Evolutionary conservation across 1,140 invertebrate genomes (phyloP).

Genomic region (Leguminivora glycinivorella): DNA sequence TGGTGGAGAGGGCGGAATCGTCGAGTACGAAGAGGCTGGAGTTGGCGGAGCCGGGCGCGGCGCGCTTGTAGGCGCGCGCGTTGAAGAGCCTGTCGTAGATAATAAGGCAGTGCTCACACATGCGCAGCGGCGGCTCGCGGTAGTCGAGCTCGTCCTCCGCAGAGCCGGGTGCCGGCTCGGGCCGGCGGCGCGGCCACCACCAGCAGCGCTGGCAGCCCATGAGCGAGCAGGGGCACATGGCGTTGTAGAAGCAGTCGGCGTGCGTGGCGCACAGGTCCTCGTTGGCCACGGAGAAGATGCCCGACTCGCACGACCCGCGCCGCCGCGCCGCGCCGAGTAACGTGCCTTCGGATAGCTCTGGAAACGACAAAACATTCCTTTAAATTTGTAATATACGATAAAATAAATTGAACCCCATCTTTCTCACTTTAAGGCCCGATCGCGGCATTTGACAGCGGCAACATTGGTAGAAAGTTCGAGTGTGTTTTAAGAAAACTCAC

Average conservation of each 20-base stretch:
- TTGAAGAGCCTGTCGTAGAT: slow-evolving; percentile 59
- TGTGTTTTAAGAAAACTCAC: slow-evolving; percentile 65
- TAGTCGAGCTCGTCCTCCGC: slow-evolving; percentile 37
- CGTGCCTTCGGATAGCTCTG: slow-evolving; percentile 11
- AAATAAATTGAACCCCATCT: too few species aligned
- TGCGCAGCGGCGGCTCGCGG: slow-evolving; percentile 38
- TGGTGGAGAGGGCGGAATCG: slow-evolving; percentile 75
- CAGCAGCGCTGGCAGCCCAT: slow-evolving; percentile 71
- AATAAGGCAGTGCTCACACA: slow-evolving; percentile 53
- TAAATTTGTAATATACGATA: too few species aligned
- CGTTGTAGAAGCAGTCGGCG: slow-evolving; percentile 49
- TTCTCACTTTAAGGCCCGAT: too few species aligned
- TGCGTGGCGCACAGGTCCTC: slow-evolving; percentile 81
- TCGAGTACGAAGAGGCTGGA: slow-evolving; percentile 81
- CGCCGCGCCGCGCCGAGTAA: slow-evolving; percentile 61
- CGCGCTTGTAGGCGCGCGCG: slow-evolving; percentile 34
- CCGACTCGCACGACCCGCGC: slow-evolving; percentile 92
- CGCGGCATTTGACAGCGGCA: too few species aligned
- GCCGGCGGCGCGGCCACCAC: slow-evolving; percentile 53
- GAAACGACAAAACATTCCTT: slow-evolving; percentile 39
- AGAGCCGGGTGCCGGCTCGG: slow-evolving; percentile 32
- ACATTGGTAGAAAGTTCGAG: slow-evolving; percentile 43
- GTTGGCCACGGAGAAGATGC: slow-evolving; percentile 91
- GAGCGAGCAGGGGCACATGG: slow-evolving; percentile 69
- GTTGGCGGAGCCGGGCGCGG: slow-evolving; percentile 77